Evolutionary conservation across 2,888 invertebrate species (phyloP).

Genomic region (Drosophila percnosoma): DNA sequence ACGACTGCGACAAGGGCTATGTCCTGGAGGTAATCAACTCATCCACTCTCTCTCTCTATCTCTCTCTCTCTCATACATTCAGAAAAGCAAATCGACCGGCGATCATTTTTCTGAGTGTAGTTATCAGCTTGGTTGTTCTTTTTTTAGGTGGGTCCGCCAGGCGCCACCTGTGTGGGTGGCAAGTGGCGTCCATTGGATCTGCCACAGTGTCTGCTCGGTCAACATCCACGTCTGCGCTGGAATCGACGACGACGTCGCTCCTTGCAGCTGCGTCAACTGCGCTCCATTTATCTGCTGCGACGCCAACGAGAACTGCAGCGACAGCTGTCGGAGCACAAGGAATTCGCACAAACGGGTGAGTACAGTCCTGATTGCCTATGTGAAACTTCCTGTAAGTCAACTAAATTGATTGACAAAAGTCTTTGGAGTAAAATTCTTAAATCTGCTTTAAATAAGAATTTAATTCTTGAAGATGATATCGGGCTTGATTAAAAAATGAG

Average conservation of each 20-base stretch:
- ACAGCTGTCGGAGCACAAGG: conserved; percentile 54
- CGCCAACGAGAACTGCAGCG: conserved; percentile 73
- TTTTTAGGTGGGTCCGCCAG: conserved; percentile 91
- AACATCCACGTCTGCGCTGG: conserved; percentile 94
- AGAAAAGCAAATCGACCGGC: background rate
- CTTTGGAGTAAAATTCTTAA: background rate
- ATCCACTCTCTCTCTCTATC: background rate
- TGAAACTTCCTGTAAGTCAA: background rate
- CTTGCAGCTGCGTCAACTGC: conserved; percentile 74
- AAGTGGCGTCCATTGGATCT: conserved; percentile 95
- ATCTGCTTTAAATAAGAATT: background rate
- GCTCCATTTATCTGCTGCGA: conserved; percentile 79
- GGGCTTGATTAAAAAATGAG: background rate
- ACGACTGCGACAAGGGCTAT: conserved; percentile 96
- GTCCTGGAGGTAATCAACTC: conserved; percentile 87
- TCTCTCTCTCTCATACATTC: background rate
- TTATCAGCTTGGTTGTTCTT: background rate
- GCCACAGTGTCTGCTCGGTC: conserved; percentile 93
- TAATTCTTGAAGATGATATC: too few species aligned
- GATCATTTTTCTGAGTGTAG: background rate
- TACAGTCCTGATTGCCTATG: background rate
- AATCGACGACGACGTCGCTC: conserved; percentile 88
- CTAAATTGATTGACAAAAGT: background rate
- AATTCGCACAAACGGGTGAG: conserved; percentile 19
- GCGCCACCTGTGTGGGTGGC: conserved; percentile 97